A percentile compares a stretch with the other conserved stretches of the same genome.
Conservation (phyloP, 2,113 vertebrate species). For the Apodemus sylvaticus region DNA sequence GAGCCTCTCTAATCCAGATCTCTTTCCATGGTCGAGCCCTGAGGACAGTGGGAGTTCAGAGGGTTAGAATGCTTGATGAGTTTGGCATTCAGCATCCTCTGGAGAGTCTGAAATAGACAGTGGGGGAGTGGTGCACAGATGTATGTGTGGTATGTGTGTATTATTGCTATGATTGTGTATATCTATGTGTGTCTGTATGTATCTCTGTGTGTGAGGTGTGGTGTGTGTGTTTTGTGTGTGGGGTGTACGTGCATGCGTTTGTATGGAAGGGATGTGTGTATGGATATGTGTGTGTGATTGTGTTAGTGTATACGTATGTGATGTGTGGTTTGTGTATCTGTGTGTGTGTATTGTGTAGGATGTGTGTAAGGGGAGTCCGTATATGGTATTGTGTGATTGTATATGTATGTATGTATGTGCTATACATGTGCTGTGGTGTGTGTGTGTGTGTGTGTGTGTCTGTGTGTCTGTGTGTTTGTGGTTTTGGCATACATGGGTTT, state of each 20-base stretch:
- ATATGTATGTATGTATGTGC: neutral
- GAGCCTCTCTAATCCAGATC: neutral
- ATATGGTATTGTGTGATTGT: neutral
- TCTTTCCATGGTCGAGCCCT: neutral
- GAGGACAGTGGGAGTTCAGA: neutral
- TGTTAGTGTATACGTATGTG: neutral
- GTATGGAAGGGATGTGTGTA: neutral
- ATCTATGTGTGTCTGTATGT: neutral
- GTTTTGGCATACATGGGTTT: neutral
- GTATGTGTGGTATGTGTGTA: neutral
- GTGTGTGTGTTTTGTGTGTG: neutral
- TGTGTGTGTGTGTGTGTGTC: neutral
- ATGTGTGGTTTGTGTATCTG: neutral
- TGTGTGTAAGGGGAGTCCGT: neutral
- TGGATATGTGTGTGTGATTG: neutral
- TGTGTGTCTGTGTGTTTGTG: neutral
- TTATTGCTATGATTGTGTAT: neutral
- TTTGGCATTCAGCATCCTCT: conserved; percentile 9
- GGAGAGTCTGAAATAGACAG: conserved; percentile 1
- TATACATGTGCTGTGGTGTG: neutral
- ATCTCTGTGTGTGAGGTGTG: neutral
- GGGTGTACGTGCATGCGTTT: neutral
- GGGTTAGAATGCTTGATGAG: neutral
- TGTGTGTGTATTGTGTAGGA: neutral
- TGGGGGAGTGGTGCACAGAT: neutral